Evolutionary conservation across 1,140 invertebrate species (phyloP).

Genomic region (Trachymyrmex septentrionalis): DNA sequence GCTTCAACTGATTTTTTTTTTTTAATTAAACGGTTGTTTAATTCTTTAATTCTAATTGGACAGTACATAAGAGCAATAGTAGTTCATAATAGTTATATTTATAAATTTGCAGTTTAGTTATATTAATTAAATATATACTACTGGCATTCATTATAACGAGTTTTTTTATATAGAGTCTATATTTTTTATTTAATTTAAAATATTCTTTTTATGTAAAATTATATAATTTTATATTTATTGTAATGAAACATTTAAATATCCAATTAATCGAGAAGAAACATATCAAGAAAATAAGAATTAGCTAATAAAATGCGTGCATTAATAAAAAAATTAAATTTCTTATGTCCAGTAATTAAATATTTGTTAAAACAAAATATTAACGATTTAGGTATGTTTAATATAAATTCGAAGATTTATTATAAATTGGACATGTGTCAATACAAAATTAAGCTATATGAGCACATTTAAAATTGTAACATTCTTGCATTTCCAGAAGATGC

Average conservation of each 20-base stretch:
- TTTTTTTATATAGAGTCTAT: background rate
- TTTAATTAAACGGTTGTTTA: constrained; percentile 1
- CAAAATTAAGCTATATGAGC: background rate
- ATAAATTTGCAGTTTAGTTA: too few species aligned
- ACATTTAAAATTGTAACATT: background rate
- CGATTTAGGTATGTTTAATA: background rate
- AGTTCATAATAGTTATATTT: too few species aligned
- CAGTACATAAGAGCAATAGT: background rate
- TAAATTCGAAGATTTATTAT: background rate
- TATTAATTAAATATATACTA: constrained; percentile 2
- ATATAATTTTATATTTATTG: background rate
- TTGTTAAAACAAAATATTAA: background rate
- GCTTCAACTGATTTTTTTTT: background rate
- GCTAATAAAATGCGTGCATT: background rate
- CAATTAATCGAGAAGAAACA: background rate
- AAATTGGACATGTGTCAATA: background rate
- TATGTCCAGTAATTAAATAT: background rate
- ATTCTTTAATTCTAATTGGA: background rate
- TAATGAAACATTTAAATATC: background rate
- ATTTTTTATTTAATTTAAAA: background rate
- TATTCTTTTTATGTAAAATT: background rate
- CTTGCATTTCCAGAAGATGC: background rate
- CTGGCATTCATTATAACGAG: background rate
- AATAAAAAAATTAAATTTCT: background rate
- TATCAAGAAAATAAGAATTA: background rate